Conservation (phyloP, 2,113 vertebrate species). For the Aptenodytes patagonicus region DNA sequence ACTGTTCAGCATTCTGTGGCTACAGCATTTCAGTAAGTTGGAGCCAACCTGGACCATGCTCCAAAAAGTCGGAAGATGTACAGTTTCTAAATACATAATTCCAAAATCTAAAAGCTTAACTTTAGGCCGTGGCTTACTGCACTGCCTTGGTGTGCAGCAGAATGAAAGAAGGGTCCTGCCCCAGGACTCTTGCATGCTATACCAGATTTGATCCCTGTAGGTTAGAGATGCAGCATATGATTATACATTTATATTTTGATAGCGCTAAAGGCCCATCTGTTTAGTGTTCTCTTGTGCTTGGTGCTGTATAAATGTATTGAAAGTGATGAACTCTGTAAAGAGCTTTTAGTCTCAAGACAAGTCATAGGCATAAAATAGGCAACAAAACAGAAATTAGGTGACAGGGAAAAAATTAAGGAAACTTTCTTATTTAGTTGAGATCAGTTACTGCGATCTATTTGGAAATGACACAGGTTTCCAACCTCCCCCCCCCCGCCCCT, state of each 20-base stretch:
- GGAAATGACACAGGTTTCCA: neutral
- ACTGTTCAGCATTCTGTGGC: neutral
- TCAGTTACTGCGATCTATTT: neutral
- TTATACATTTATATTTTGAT: neutral
- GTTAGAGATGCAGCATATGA: neutral
- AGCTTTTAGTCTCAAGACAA: neutral
- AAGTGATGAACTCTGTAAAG: neutral
- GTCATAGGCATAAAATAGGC: neutral
- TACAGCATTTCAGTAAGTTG: neutral
- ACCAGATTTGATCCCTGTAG: neutral
- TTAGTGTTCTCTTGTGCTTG: neutral
- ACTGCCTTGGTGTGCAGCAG: neutral
- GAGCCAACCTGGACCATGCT: neutral
- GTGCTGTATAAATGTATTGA: neutral
- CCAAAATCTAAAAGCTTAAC: neutral
- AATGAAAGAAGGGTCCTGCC: neutral
- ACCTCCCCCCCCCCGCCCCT: neutral
- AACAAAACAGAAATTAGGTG: neutral
- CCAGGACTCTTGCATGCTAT: neutral
- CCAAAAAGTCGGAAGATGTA: neutral
- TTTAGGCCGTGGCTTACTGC: neutral
- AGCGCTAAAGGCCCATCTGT: neutral
- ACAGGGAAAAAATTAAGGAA: neutral
- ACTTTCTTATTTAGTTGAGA: neutral
- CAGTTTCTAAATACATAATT: neutral